Conservation (phyloP, 2,113 vertebrate species). For the Candoia aspera region DNA sequence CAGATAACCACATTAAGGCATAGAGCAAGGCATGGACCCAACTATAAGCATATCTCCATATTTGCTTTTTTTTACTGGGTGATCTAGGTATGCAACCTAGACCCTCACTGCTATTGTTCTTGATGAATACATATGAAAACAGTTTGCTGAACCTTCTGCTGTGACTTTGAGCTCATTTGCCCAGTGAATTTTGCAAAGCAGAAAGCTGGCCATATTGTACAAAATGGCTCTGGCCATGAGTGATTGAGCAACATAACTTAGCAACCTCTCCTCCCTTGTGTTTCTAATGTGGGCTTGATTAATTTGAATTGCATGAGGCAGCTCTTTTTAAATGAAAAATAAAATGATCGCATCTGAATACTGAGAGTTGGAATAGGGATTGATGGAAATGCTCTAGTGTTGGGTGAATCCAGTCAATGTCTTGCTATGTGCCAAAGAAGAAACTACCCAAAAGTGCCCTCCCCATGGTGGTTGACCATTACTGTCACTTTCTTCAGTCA, state of each 20-base stretch:
- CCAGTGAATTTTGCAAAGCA: background rate
- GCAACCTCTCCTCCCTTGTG: background rate
- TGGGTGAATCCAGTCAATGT: background rate
- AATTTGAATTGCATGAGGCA: slow-evolving; percentile 15
- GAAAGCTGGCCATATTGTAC: background rate
- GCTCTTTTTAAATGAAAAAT: slow-evolving; percentile 26
- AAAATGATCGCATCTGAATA: background rate
- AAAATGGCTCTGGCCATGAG: background rate
- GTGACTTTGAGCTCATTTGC: background rate
- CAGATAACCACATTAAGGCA: background rate
- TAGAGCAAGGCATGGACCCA: background rate
- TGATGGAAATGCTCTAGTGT: background rate
- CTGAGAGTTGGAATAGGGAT: background rate
- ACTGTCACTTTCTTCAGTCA: background rate
- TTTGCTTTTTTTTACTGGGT: background rate
- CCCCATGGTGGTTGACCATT: background rate
- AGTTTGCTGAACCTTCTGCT: background rate
- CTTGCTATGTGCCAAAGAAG: background rate
- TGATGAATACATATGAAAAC: background rate
- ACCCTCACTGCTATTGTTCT: background rate
- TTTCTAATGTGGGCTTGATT: slow-evolving; percentile 1
- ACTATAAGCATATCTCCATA: background rate
- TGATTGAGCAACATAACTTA: background rate
- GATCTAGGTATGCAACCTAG: background rate
- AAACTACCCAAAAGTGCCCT: background rate